Evolutionary conservation across 2,888 invertebrate genomes (phyloP), one percentile per base, ranked within the genome.

Genomic region (Luperina nickerlii): DNA sequence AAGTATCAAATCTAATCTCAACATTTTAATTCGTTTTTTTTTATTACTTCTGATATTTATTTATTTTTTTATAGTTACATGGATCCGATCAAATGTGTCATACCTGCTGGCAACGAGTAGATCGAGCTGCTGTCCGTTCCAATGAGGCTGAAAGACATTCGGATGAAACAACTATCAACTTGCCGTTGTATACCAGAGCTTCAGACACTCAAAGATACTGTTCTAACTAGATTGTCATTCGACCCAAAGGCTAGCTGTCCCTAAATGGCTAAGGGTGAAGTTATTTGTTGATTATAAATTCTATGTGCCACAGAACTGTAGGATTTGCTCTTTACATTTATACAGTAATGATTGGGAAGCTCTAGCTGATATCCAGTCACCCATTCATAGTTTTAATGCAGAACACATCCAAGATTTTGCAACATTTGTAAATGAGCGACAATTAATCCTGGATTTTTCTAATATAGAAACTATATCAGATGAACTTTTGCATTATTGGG

Each of bases 101-200:
- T 66, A 51, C 38, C 65, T 74, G 65, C 51, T 74, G 66, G 74
- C 74, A 66, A 74, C 65, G 66, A 54, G 74, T 66, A 27, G 54
- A 74, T 9, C 63, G 51, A 51, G 63, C 73, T 65, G 32, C 51
- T 65, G 63, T 63, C 2, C 63, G 32, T 1, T 24, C 48, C 2
- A n/a, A 24, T 48, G 73, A 65, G 48, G 24, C 63, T 65, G 48
- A 63, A 65, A 73, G 63, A 27, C 63, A 24, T 63, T 45, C 32
- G 2, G 24, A 73, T 63, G 42, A 13, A n/a, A 60, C 71, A 60
- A 57, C n/a, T 11, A 42, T 60, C 2, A n/a, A 42, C 57, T 42
- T 71, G 71, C 71, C 73, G 32, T 73, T 73, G 32, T 73, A 65
- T 65, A 65, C 65, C 32, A 74, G 74, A 74, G 74, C 32, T 38